Conservation (phyloP, 2,113 vertebrate genomes). For the Chrysemys picta region DNA sequence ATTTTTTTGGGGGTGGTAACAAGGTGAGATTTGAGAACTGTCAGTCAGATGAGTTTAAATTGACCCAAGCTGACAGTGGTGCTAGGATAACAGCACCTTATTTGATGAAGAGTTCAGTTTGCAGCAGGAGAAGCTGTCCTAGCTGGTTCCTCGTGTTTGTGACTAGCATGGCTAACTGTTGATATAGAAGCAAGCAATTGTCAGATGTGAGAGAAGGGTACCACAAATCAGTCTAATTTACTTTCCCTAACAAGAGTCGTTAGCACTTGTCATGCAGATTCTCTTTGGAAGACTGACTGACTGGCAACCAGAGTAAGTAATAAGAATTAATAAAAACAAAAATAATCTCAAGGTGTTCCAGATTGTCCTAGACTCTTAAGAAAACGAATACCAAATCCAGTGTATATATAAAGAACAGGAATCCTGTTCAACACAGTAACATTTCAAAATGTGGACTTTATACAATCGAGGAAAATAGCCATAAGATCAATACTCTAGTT, state of each 20-base stretch:
- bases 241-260: neutral
- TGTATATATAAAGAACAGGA: neutral
- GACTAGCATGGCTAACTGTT: rapidly evolving
- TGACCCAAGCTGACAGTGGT: rapidly evolving
- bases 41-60: neutral
- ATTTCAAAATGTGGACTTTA: neutral
- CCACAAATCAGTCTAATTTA: neutral
- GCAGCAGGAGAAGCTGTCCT: rapidly evolving
- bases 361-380: neutral
- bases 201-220: neutral
- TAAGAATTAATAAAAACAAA: neutral
- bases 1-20: neutral
- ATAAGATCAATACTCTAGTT: neutral
- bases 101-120: rapidly evolving
- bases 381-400: neutral
- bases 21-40: rapidly evolving
- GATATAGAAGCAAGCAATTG: neutral
- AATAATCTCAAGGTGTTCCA: neutral
- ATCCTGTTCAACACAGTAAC: neutral
- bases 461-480: neutral
- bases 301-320: slow-evolving; percentile 45
- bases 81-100: rapidly evolving
- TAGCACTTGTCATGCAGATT: slow-evolving; percentile 30
- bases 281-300: slow-evolving; percentile 26
- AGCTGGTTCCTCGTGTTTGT: rapidly evolving